Evolutionary conservation across 2,888 invertebrate genomes (phyloP), one percentile per base, ranked within the genome.

Genomic region (Linnaemya tessellans): DNA sequence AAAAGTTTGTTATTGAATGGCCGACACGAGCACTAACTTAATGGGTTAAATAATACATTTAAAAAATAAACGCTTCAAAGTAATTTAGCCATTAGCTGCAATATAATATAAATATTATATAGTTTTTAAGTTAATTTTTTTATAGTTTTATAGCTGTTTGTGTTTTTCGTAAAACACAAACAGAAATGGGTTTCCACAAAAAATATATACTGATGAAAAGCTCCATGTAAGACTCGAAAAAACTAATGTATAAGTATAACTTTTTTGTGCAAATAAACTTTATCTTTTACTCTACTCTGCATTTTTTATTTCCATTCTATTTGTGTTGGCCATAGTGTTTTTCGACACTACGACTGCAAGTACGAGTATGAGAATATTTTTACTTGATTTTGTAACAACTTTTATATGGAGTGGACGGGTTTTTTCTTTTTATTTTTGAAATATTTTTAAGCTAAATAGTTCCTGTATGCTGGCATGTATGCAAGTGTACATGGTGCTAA

Each of bases 1-100:
- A 46, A 46, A 11, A 15, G n/a, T 46, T 46, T 13, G 46, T 46
- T 18, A 3, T 20, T 9, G 10, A 20, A 51, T 51, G 20, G 0
- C 9, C 20, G 1, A 51, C 2, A 10, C 0, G 18, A n/a, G 1
- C 22, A 51, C 0, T 8, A 41, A 18, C 30, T 2, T 46, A 51
- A 68, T 51, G 65, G 64, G 73, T 80, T 80, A 73, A 80, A 41
- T 18, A 43, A n/a, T 56, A 18, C 20, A 25, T 38, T 38, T 43
- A 20, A 43, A 58, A 60, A 54, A 20, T 15, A 67, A 67, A 54
- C 25, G 8, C n/a, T 56, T 58, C 20, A 51, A 54, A 30, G 38
- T 74, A 79, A 84, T 74, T 79, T 62, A 74, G 67, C 73, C 68
- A 84, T 79, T 84, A 84, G 73, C 54, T 74, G 30, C 41, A 60